phyloP scores from a whole-genome alignment of 2,113 vertebrate species.

The Anhinga rufa region DNA sequence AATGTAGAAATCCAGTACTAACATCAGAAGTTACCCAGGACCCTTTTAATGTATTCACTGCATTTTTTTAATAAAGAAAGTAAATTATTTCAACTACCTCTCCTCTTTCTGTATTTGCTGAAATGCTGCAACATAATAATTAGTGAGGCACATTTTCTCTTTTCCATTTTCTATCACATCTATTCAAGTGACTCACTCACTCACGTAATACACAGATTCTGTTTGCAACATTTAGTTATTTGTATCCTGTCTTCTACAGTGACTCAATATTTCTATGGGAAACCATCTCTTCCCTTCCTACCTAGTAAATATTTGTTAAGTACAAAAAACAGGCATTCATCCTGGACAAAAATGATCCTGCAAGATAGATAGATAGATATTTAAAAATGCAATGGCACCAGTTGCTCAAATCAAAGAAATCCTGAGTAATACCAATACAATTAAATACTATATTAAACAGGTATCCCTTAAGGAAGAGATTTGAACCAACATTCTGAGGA shows the following conservation, averaged over 20 bases:
- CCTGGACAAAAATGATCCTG: neutral
- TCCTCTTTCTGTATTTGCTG: neutral
- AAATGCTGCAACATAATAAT: neutral
- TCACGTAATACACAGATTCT: neutral
- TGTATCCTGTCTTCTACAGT: neutral
- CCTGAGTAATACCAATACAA: neutral
- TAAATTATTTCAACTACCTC: neutral
- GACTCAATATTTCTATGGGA: conserved; percentile 35
- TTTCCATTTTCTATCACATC: neutral
- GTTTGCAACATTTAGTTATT: conserved; percentile 12
- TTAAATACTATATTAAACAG: conserved; percentile 19
- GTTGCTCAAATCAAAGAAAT: conserved; percentile 7
- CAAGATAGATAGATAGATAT: neutral
- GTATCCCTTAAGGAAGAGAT: neutral
- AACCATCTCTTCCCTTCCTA: neutral
- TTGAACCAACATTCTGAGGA: neutral
- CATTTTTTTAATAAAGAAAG: neutral
- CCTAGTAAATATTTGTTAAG: conserved; percentile 13
- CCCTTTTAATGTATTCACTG: neutral
- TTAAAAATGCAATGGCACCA: neutral
- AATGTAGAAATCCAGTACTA: neutral
- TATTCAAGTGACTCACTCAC: neutral
- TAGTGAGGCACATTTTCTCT: neutral
- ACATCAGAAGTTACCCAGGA: neutral
- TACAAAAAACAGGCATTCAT: neutral